phyloP scores from a whole-genome alignment of 2,113 vertebrate species.

The Silurus asotus region DNA sequence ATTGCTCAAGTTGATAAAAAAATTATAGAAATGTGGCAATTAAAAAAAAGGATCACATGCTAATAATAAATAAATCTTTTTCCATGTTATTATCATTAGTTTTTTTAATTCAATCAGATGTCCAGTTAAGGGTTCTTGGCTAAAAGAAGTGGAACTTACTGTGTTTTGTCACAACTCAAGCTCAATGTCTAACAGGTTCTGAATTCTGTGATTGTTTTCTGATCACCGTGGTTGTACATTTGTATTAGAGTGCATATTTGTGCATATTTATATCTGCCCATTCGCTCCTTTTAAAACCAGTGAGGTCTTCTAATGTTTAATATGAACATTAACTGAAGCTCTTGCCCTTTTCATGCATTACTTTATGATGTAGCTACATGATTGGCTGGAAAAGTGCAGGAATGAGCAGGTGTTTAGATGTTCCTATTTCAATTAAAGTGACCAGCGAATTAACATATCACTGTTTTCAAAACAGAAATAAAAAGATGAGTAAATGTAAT shows the following conservation, averaged over 20 bases:
- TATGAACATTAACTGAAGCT: background rate
- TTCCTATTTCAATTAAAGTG: background rate
- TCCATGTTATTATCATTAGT: too few species aligned
- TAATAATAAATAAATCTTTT: background rate
- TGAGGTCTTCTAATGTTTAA: background rate
- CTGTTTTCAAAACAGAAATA: background rate
- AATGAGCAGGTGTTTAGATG: background rate
- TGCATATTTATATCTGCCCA: background rate
- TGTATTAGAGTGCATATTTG: background rate
- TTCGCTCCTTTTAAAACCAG: background rate
- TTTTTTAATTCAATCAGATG: background rate
- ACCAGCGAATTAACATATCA: background rate
- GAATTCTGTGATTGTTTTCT: background rate
- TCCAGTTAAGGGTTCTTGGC: background rate
- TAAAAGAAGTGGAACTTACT: background rate
- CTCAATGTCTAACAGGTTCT: background rate
- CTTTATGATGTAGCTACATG: background rate
- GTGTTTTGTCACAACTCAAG: background rate
- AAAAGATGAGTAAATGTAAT: background rate
- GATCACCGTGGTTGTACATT: background rate
- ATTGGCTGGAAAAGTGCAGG: background rate
- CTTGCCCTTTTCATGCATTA: background rate
- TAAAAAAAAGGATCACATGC: background rate
- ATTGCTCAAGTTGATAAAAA: too few species aligned
- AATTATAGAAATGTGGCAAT: background rate